These are phyloP conservation scores for Octonoba sinensis DNA, from an alignment of 2,888 invertebrate genomes.

Conservation along the genomic window DNA sequence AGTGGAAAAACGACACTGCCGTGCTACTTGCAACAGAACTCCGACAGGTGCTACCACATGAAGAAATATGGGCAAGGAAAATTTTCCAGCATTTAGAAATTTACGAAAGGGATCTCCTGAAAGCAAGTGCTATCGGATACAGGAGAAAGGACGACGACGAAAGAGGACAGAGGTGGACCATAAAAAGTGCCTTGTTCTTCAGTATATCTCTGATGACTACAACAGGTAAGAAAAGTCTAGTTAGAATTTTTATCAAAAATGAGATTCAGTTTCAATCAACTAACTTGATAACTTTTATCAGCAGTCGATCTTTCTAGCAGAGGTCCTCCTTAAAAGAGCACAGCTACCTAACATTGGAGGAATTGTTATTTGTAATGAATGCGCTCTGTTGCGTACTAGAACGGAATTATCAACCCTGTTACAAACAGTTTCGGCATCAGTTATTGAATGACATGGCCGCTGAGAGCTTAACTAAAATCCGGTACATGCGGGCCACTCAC, in stretches of 20 bases:
- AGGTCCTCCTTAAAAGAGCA: background rate
- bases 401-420: background rate
- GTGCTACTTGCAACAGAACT: constrained; percentile 68
- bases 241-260: background rate
- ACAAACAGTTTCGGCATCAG: too few relatives aligned
- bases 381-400: background rate
- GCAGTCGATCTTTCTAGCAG: background rate
- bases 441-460: too few relatives aligned
- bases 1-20: constrained; percentile 61
- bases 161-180: constrained; percentile 29
- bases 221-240: constrained; percentile 24
- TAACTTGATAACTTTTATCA: too few relatives aligned
- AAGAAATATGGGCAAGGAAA: constrained; percentile 66
- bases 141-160: constrained; percentile 12
- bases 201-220: constrained; percentile 49
- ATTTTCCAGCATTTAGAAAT: constrained; percentile 46
- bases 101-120: constrained; percentile 43
- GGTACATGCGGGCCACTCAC: too few relatives aligned
- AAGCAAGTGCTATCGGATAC: constrained; percentile 37
- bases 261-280: too few relatives aligned
- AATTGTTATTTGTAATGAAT: too few relatives aligned
- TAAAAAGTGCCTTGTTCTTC: constrained; percentile 29
- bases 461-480: too few relatives aligned
- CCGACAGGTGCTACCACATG: constrained; percentile 67
- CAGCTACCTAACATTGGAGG: too few relatives aligned